Conservation (phyloP, 2,797 vertebrate species). For the Manis javanica region DNA sequence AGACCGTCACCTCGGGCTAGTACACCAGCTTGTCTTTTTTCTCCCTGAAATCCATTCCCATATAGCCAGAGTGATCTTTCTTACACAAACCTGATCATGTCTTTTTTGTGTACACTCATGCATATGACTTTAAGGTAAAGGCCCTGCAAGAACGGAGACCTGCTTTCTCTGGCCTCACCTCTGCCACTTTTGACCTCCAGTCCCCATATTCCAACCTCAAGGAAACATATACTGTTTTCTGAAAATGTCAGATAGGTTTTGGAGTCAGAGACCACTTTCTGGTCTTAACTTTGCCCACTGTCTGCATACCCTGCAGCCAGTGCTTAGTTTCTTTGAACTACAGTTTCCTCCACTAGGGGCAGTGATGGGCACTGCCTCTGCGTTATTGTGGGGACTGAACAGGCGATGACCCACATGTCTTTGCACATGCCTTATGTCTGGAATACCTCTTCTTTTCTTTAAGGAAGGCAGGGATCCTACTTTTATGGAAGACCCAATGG, state of each 20-base stretch:
- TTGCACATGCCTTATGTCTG: background rate
- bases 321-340: background rate
- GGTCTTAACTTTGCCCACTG: background rate
- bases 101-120: background rate
- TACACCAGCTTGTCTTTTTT: background rate
- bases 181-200: background rate
- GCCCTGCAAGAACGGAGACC: background rate
- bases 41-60: background rate
- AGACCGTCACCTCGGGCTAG: background rate
- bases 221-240: background rate
- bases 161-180: background rate
- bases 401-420: background rate
- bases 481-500: background rate
- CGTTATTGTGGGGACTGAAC: background rate
- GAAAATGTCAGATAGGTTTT: conserved; percentile 39
- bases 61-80: conserved; percentile 28
- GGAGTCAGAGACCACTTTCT: background rate
- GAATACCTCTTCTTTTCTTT: background rate
- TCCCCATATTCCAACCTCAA: background rate
- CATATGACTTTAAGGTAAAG: background rate
- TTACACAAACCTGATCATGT: background rate
- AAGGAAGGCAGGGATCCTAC: background rate
- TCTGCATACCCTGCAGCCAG: background rate
- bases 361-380: background rate
- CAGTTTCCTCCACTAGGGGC: background rate